phyloP scores from a whole-genome alignment of 2,797 vertebrate genomes.

The Clarias fuscus region DNA sequence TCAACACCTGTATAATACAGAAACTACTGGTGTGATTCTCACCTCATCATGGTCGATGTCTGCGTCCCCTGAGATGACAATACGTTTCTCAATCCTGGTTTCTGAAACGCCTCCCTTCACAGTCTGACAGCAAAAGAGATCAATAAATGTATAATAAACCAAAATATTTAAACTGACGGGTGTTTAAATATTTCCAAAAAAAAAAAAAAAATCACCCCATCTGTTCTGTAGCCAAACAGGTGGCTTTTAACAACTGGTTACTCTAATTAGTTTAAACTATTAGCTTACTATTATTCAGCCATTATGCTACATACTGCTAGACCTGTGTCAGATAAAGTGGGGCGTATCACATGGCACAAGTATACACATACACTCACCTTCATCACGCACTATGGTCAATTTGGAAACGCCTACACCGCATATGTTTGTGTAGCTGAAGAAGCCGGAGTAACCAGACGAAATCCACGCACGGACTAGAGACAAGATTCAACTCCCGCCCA shows the following conservation, averaged over 20 bases:
- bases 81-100: slow-evolving; percentile 95
- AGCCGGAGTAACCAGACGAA: too few species aligned
- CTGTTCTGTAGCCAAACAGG: background rate
- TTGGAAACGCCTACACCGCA: too few species aligned
- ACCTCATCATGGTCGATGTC: slow-evolving; percentile 97
- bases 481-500: too few species aligned
- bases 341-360: too few species aligned
- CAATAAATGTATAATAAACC: background rate
- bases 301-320: too few species aligned
- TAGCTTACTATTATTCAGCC: too few species aligned
- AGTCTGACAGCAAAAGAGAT: slow-evolving; percentile 71
- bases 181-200: background rate
- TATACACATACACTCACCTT: too few species aligned
- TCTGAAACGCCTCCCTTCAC: slow-evolving; percentile 94
- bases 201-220: background rate
- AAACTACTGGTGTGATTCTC: slow-evolving; percentile 50
- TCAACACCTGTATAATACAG: slow-evolving; percentile 5
- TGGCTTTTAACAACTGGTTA: background rate
- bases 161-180: background rate
- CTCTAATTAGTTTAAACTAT: too few species aligned
- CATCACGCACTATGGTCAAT: too few species aligned
- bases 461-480: too few species aligned
- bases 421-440: too few species aligned
- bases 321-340: too few species aligned
- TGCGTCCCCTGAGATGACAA: slow-evolving; percentile 95